These are phyloP conservation scores for Pachymerium ferrugineum DNA, from an alignment of 2,888 invertebrate genomes.

Conservation along the genomic window DNA sequence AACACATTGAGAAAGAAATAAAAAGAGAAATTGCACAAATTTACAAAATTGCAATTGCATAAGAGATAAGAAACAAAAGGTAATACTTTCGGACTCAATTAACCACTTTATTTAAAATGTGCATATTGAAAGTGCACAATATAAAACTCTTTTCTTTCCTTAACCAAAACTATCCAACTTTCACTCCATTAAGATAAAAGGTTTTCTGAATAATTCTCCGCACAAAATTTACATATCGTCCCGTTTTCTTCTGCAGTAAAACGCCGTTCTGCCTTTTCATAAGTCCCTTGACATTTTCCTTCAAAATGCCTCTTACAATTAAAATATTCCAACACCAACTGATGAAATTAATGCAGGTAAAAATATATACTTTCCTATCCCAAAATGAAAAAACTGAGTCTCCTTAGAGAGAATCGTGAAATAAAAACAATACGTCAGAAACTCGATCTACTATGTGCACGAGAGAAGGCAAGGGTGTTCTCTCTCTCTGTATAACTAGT, in stretches of 20 bases:
- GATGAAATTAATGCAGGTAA: not conserved
- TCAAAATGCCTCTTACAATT: not conserved
- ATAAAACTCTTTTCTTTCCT: not conserved
- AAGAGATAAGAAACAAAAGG: not conserved
- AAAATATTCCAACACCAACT: not conserved
- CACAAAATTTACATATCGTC: not conserved
- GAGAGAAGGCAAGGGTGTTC: not conserved
- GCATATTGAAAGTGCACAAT: not conserved
- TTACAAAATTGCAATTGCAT: not conserved
- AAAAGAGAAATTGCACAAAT: not conserved
- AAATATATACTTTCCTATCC: no score
- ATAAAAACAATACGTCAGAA: conserved; percentile 10
- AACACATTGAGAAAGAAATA: no score
- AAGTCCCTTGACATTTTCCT: not conserved
- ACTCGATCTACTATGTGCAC: not conserved
- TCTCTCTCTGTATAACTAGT: not conserved
- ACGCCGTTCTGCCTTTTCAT: not conserved
- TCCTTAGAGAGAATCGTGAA: not conserved
- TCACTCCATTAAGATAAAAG: conserved; percentile 15
- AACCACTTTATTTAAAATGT: not conserved
- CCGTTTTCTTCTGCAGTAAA: not conserved
- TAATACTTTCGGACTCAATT: conserved; percentile 3
- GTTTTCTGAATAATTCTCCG: not conserved
- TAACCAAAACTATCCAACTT: conserved; percentile 6
- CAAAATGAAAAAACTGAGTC: not conserved